Conservation (phyloP, 2,888 invertebrate species). For the Drosophila seclusa region DNA sequence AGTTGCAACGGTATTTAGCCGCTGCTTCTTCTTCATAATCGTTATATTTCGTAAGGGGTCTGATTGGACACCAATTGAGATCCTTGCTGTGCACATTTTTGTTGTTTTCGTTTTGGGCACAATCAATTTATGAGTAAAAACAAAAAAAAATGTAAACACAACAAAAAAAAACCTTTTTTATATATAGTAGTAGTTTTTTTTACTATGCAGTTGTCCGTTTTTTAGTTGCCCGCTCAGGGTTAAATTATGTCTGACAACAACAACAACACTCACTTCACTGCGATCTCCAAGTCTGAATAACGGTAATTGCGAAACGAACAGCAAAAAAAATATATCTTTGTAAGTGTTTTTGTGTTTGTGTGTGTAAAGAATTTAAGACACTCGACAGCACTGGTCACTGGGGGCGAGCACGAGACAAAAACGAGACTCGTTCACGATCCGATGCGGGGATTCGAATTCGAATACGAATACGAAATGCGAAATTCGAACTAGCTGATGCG, state of each 20-base stretch:
- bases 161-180: constrained; percentile 22
- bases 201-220: constrained; percentile 28
- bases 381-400: constrained; percentile 39
- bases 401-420: constrained; percentile 55
- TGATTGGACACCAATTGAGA: constrained; percentile 40
- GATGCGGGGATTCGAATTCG: constrained; percentile 42
- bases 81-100: constrained; percentile 38
- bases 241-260: constrained; percentile 37
- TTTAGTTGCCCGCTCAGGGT: constrained; percentile 30
- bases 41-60: constrained; percentile 13
- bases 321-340: constrained; percentile 50
- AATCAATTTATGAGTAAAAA: constrained; percentile 25
- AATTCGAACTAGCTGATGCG: constrained; percentile 49
- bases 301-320: constrained; percentile 64
- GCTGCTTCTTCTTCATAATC: constrained; percentile 10
- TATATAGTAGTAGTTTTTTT: constrained; percentile 15
- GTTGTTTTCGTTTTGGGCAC: constrained; percentile 29
- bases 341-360: background rate
- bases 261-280: constrained; percentile 75
- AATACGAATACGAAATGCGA: constrained; percentile 25
- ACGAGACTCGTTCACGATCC: constrained; percentile 58
- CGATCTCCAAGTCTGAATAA: constrained; percentile 52
- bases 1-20: constrained; percentile 37
- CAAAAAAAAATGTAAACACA: constrained; percentile 33
- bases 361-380: constrained; percentile 48